Conservation (phyloP, 2,113 vertebrate genomes). For the Centrocercus urophasianus region DNA sequence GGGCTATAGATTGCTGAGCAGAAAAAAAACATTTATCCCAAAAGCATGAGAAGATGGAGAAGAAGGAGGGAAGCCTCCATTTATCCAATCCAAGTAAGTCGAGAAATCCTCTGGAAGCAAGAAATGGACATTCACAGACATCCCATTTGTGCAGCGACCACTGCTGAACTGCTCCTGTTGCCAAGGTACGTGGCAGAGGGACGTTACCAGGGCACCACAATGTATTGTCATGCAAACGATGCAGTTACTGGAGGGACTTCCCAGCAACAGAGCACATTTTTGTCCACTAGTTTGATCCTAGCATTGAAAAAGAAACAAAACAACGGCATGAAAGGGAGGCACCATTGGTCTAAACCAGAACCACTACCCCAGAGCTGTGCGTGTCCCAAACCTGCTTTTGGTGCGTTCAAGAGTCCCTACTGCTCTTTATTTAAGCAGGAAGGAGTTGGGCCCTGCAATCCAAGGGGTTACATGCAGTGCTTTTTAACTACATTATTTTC, state of each 20-base stretch:
- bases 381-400: not conserved
- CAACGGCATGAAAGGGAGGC: not conserved
- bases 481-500: not conserved
- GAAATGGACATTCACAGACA: not conserved
- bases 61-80: not conserved
- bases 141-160: not conserved
- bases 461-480: not conserved
- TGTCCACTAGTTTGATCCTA: conserved; percentile 23
- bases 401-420: not conserved
- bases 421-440: not conserved
- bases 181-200: not conserved
- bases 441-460: not conserved
- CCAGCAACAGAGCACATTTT: conserved; percentile 48
- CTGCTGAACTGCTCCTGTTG: not conserved
- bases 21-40: not conserved
- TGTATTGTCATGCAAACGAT: conserved; percentile 25
- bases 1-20: not conserved
- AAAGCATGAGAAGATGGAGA: not conserved
- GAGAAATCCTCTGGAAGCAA: not conserved
- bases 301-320: conserved; percentile 62
- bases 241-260: conserved; percentile 25
- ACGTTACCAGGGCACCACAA: conserved; percentile 1
- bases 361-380: not conserved
- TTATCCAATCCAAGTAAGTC: not conserved
- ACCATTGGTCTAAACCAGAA: not conserved